phyloP scores from a whole-genome alignment of 35 echinoderm and acorn worm species.

The Stichopus chloronotus region DNA sequence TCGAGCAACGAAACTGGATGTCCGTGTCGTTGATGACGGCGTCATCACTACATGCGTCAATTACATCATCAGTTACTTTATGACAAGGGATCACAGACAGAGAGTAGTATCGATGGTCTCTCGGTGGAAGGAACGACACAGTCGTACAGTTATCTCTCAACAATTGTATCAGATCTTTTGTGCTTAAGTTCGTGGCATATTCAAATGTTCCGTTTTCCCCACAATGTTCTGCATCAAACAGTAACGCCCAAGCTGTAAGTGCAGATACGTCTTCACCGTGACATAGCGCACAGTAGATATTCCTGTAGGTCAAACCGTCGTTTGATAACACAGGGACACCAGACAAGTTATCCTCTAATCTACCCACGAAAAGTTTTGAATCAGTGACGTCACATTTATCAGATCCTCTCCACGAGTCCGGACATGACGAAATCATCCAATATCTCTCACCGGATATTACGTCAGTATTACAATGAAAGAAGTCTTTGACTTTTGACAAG shows the following conservation, averaged over 20 bases:
- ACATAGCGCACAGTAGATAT: conserved; percentile 67
- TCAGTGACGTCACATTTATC: conserved; percentile 1
- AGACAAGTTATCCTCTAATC: conserved; percentile 9
- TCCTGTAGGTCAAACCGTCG: conserved; percentile 26
- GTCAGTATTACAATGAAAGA: conserved; percentile 22
- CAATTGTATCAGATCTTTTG: background rate
- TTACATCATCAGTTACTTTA: background rate
- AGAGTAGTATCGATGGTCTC: background rate
- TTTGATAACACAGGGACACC: conserved; percentile 25
- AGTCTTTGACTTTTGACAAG: background rate
- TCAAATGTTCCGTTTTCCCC: too few species aligned
- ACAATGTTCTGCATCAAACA: background rate
- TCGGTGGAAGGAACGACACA: background rate
- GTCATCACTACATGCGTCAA: background rate
- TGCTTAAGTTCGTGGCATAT: background rate
- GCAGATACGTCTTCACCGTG: conserved; percentile 32
- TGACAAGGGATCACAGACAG: background rate
- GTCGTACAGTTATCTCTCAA: background rate
- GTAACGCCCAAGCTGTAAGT: conserved; percentile 46
- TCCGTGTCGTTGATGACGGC: background rate
- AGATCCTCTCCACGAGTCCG: background rate
- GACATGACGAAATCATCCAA: conserved; percentile 42
- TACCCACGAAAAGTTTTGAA: background rate
- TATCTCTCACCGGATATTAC: background rate
- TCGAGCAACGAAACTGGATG: background rate